phyloP scores from a whole-genome alignment of 2,888 invertebrate species.

The Eupithecia vulgata region DNA sequence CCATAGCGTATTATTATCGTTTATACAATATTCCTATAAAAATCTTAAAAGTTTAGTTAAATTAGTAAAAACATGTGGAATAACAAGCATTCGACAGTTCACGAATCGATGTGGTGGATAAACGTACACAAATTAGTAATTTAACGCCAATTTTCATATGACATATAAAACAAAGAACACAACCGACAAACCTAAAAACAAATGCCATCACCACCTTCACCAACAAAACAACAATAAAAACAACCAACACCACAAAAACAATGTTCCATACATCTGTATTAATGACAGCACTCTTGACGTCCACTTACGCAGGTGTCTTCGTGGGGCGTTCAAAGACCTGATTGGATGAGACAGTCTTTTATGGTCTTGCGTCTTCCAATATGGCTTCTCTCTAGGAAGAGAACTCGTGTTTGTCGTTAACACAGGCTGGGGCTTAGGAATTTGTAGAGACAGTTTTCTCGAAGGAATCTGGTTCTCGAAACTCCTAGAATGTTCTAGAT shows the following conservation, averaged over 20 bases:
- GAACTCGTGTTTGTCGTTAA: conserved; percentile 65
- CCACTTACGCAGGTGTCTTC: conserved; percentile 77
- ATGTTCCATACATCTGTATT: conserved; percentile 60
- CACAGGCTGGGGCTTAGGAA: conserved; percentile 51
- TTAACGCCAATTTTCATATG: conserved; percentile 11
- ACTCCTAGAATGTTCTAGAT: conserved; percentile 56
- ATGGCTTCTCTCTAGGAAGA: conserved; percentile 68
- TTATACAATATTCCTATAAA: neutral
- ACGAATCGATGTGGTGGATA: conserved; percentile 5
- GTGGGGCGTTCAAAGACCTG: conserved; percentile 71
- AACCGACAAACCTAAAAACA: conserved; percentile 25
- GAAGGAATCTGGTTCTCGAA: conserved; percentile 38
- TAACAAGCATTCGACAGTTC: conserved; percentile 7
- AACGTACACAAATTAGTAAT: conserved; percentile 10
- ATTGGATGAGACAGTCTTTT: conserved; percentile 77
- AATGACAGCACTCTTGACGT: conserved; percentile 60
- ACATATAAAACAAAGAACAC: conserved; percentile 19
- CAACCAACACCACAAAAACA: conserved; percentile 42
- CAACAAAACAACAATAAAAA: conserved; percentile 31
- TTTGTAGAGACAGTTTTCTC: conserved; percentile 70
- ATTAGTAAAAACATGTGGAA: conserved; percentile 12
- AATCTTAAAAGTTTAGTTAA: neutral
- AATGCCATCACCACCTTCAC: conserved; percentile 46
- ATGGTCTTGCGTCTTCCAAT: conserved; percentile 79
- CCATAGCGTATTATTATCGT: too few species aligned